Evolutionary conservation across 2,113 vertebrate species (phyloP), one percentile per base, ranked within the genome.

Genomic region (Oryzias woworae): DNA sequence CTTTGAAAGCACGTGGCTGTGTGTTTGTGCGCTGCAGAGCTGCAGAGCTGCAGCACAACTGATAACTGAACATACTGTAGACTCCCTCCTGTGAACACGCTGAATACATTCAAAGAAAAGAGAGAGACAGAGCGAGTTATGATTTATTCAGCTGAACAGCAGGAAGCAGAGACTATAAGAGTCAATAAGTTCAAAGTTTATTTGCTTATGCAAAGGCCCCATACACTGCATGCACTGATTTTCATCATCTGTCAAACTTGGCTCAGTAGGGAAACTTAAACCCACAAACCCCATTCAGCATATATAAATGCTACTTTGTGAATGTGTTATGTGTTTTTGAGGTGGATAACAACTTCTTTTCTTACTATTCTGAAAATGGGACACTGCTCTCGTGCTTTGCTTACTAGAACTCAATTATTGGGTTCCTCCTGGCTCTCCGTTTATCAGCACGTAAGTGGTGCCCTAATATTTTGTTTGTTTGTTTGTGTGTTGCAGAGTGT

Each of bases 351-450:
- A 82, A 81, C 70, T 76, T 85, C 82, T 85, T 82, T 79, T 10
- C 60, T 76, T 82, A 80, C 81, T 84, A 84, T 66, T 48, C 66
- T 58, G 69, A 82, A 80, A 80, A 81, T 74, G 72, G 85, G 83
- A 76, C 28, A 64, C 52, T 79, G 77, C 83, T 85, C 79, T 71
- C 69, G 82, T 78, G 78, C 83, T 83, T 71, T 60, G 68, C 81
- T 78, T 68, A 75, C 79, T 80, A 75, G 77, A 88, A 83, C 85
- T 88, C 85, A 88, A 87, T 87, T 88, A 88, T 77, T 76, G 64
- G 71, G 65, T 73, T 87, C 79, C 79, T 75, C 75, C 79, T 80
- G 80, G 83, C 87, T 77, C 20, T 46, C 77, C 66, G 83, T 84
- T 87, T 88, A 84, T 85, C 83, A 81, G 73, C 63, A 71, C 76